These are phyloP conservation scores for Pocillopora damicornis DNA, from an alignment of 64 coral and sea anemone species.

Conservation along the genomic window DNA sequence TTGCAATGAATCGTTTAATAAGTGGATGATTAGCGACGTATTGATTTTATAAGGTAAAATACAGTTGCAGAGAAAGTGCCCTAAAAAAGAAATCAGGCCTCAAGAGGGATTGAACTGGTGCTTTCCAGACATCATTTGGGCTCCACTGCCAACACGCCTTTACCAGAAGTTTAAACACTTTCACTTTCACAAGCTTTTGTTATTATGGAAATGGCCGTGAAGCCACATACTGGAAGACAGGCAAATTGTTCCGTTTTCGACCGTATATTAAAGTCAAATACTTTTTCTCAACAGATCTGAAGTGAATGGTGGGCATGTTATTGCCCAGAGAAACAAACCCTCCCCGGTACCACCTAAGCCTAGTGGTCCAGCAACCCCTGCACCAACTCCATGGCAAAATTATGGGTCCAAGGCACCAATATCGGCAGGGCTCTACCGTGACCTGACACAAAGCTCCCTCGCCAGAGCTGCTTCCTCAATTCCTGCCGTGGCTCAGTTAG, in stretches of 20 bases:
- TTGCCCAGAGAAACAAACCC: constrained; percentile 58
- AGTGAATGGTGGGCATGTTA: constrained; percentile 47
- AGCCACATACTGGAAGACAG: no score
- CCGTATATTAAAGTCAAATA: neutral
- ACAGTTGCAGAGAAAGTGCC: no score
- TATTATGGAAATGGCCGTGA: no score
- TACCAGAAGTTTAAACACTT: no score
- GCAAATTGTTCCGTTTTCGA: no score
- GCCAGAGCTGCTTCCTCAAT: constrained; percentile 53
- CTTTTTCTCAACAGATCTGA: constrained; percentile 33
- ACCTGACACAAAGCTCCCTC: constrained; percentile 42
- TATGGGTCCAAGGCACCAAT: constrained; percentile 1
- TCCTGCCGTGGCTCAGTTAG: constrained; percentile 38
- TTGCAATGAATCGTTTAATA: no score
- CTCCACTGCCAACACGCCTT: no score
- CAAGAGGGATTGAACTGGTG: no score
- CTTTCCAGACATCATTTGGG: no score
- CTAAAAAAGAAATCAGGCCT: no score
- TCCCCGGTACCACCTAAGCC: constrained; percentile 26
- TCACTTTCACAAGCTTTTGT: neutral
- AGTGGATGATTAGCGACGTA: no score
- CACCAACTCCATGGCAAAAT: constrained; percentile 62
- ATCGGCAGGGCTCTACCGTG: constrained; percentile 34
- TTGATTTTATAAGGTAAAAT: neutral
- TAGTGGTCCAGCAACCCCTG: constrained; percentile 44